Evolutionary conservation across 2,113 vertebrate genomes (phyloP).

Genomic region (Microtus ochrogaster): DNA sequence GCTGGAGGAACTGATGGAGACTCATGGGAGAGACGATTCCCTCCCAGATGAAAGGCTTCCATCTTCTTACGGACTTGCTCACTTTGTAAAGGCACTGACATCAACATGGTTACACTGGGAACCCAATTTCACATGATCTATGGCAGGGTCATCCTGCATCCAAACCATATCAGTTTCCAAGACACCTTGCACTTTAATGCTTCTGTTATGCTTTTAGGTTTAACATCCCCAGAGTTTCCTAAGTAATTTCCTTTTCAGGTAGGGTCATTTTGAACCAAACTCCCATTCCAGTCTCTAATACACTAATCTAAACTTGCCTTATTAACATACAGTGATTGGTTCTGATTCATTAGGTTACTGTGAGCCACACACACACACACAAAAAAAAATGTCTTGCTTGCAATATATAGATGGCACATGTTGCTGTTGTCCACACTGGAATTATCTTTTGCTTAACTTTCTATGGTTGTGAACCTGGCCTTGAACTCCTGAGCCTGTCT

Average conservation of each 20-base stretch:
- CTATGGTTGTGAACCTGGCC: neutral
- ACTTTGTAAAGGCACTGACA: too few species aligned
- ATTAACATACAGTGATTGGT: neutral
- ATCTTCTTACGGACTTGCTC: neutral
- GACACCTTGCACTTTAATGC: neutral
- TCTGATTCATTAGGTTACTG: neutral
- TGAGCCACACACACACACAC: neutral
- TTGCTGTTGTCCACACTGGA: neutral
- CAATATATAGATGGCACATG: neutral
- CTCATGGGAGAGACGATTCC: neutral
- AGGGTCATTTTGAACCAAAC: neutral
- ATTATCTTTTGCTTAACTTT: slow-evolving; percentile 1
- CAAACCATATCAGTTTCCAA: neutral
- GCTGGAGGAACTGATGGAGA: neutral
- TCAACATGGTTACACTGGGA: neutral
- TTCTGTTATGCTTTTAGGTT: neutral
- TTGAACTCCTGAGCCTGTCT: neutral
- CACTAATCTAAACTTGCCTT: neutral
- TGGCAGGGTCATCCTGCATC: too few species aligned
- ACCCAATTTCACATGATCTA: neutral
- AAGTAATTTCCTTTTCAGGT: slow-evolving; percentile 27
- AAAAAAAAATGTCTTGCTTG: neutral
- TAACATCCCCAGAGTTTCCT: neutral
- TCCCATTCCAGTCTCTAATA: neutral
- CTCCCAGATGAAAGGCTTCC: neutral